Evolutionary conservation across 2,113 vertebrate genomes (phyloP).

Genomic region (Salvelinus sp.): DNA sequence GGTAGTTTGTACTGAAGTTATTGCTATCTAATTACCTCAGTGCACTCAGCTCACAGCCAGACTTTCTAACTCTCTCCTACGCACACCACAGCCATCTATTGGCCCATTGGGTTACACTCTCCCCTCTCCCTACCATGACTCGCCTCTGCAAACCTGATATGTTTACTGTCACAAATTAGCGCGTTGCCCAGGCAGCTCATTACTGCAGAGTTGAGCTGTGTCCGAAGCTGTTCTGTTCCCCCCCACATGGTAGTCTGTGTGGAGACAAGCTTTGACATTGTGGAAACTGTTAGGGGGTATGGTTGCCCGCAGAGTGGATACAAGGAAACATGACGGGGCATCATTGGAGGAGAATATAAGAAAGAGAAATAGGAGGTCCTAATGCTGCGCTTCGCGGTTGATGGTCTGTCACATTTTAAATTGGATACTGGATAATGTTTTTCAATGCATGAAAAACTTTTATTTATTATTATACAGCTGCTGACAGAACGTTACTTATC

Average conservation of each 20-base stretch:
- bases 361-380: constrained; percentile 11
- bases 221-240: constrained; percentile 32
- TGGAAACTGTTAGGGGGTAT: constrained; percentile 16
- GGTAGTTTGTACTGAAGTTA: too few species aligned
- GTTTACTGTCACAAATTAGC: constrained; percentile 64
- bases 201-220: constrained; percentile 39
- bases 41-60: constrained; percentile 39
- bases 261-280: constrained; percentile 41
- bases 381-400: constrained; percentile 11
- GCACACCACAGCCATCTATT: constrained; percentile 11
- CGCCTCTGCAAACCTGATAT: constrained; percentile 29
- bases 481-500: constrained; percentile 36
- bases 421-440: constrained; percentile 31
- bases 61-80: constrained; percentile 11
- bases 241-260: constrained; percentile 6
- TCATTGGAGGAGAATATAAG: constrained; percentile 60
- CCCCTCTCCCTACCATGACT: constrained; percentile 23
- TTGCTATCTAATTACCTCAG: constrained; percentile 42
- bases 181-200: constrained; percentile 48
- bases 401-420: constrained; percentile 63
- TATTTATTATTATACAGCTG: constrained; percentile 31
- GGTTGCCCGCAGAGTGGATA: constrained; percentile 37
- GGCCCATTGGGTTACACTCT: constrained; percentile 36
- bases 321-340: constrained; percentile 39
- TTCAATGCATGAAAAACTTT: constrained; percentile 8